phyloP scores from a whole-genome alignment of 2,888 invertebrate genomes.

The Mythimna vitellina region DNA sequence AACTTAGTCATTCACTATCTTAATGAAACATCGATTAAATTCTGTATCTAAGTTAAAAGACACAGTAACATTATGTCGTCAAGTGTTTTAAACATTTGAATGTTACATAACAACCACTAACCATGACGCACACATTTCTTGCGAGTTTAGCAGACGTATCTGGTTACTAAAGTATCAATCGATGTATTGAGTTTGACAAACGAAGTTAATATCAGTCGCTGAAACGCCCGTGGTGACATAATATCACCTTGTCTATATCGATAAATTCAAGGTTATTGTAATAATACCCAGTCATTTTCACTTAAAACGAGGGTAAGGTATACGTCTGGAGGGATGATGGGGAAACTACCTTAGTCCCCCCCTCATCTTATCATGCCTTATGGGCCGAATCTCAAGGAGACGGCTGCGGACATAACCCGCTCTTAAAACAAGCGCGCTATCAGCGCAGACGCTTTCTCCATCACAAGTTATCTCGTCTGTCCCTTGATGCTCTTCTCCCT shows the following conservation, averaged over 20 bases:
- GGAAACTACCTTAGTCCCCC: too few relatives aligned
- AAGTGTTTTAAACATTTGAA: constrained; percentile 3
- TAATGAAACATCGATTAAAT: neutral
- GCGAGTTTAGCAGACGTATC: constrained; percentile 36
- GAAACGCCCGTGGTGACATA: constrained; percentile 42
- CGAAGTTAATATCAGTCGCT: constrained; percentile 21
- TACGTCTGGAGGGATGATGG: too few relatives aligned
- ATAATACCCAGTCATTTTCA: neutral
- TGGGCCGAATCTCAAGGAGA: too few relatives aligned
- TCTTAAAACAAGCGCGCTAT: too few relatives aligned
- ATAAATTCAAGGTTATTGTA: constrained; percentile 17
- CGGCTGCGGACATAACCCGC: too few relatives aligned
- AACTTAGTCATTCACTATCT: neutral
- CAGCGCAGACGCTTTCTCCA: too few relatives aligned
- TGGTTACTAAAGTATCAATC: constrained; percentile 51
- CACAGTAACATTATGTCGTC: constrained; percentile 7
- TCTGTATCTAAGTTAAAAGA: neutral
- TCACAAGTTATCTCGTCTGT: too few relatives aligned
- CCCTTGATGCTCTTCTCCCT: too few relatives aligned
- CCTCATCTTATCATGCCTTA: too few relatives aligned
- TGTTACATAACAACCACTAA: neutral
- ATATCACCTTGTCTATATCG: neutral
- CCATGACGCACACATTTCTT: constrained; percentile 36
- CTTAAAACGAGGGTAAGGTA: too few relatives aligned
- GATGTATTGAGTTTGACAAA: constrained; percentile 48